Conservation (phyloP, 2,113 vertebrate species). For the Lasiurus cinereus region DNA sequence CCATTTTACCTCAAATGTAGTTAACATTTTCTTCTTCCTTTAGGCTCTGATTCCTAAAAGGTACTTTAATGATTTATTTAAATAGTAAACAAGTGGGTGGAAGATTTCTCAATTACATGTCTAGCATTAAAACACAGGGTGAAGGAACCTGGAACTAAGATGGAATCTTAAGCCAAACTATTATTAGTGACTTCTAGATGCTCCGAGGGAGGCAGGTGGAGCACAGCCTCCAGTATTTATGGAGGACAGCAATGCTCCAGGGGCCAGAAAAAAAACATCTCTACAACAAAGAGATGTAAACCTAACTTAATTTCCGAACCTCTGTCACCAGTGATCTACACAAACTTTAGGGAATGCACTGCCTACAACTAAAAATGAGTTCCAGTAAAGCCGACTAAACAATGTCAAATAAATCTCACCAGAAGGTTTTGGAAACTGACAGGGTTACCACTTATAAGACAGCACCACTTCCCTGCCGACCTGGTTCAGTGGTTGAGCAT, state of each 20-base stretch:
- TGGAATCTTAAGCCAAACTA: constrained; percentile 62
- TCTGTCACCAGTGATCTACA: background rate
- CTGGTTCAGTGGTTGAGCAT: too few species aligned
- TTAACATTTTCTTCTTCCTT: constrained; percentile 59
- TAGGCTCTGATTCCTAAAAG: constrained; percentile 55
- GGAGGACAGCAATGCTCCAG: background rate
- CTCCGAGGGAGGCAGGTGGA: background rate
- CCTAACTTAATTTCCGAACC: background rate
- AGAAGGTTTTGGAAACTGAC: constrained; percentile 39
- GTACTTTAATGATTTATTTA: constrained; percentile 68
- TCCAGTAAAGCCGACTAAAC: constrained; percentile 8
- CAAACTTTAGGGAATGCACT: background rate
- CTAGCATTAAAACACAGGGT: constrained; percentile 72
- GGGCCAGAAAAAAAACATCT: background rate
- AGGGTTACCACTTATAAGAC: background rate
- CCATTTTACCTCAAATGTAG: constrained; percentile 43
- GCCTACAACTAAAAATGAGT: constrained; percentile 46
- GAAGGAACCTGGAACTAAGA: constrained; percentile 58
- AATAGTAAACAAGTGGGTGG: constrained; percentile 67
- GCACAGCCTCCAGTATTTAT: background rate
- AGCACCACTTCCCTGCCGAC: background rate
- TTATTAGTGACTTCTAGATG: constrained; percentile 62
- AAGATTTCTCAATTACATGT: constrained; percentile 74
- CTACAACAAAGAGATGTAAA: background rate
- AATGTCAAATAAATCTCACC: constrained; percentile 51